These are phyloP conservation scores for Psix sp. DNA, from an alignment of 1,140 invertebrate genomes.

Conservation along the genomic window DNA sequence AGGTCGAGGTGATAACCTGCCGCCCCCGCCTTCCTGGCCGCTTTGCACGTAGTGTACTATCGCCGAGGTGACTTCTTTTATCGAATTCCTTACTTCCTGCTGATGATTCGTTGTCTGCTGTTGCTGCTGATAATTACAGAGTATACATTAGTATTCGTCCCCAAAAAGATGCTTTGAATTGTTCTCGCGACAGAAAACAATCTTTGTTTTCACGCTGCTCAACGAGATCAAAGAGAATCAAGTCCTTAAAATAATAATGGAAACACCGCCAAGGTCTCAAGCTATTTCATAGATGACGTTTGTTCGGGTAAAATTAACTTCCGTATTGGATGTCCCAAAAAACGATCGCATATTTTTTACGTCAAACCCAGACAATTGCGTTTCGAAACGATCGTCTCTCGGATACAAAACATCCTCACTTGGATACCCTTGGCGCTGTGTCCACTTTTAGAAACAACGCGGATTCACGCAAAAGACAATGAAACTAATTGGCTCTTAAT, in stretches of 20 bases:
- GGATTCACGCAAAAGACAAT: constrained; percentile 13
- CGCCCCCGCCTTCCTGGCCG: constrained; percentile 79
- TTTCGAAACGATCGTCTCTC: not conserved
- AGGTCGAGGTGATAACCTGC: constrained; percentile 73
- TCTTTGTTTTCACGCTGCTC: no score
- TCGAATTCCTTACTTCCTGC: constrained; percentile 90
- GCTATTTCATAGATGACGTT: not conserved
- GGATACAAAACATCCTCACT: not conserved
- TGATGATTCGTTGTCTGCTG: constrained; percentile 77
- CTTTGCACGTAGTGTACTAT: constrained; percentile 92
- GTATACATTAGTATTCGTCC: not conserved
- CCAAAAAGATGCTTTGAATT: not conserved
- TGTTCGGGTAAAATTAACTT: not conserved
- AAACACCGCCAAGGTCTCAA: not conserved
- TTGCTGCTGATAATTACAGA: constrained; percentile 53
- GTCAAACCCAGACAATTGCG: not conserved
- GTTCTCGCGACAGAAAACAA: not conserved
- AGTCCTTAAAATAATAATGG: not conserved
- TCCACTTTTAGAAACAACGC: not conserved
- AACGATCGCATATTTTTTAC: not conserved
- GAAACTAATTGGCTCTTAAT: constrained; percentile 23
- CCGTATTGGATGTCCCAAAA: not conserved
- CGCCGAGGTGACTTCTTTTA: constrained; percentile 94
- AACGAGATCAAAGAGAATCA: no score
- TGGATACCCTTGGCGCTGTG: not conserved